Base-by-base conservation (phyloP, 2,113 vertebrate species). In the Alosa alosa region DNA sequence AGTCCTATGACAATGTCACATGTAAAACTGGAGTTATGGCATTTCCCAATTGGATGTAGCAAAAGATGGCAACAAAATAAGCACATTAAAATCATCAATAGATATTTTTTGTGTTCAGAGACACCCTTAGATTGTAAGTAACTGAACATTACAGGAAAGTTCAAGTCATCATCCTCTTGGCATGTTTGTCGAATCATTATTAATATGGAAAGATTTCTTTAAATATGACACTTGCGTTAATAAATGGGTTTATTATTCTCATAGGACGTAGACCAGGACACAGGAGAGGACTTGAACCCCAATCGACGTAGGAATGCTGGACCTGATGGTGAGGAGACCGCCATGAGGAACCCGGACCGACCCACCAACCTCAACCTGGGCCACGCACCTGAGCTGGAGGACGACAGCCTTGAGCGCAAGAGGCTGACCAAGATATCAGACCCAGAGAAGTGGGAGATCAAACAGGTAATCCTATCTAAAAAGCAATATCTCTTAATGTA, bases 381-480 rank as follows among this genome's bases (percentile, higher is more conserved):
- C 90, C 97, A 92, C 0, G 96, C 96, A 7, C 98, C 97, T 0
- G 98, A 99, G 90, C 93, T 99, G 86, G 98, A 99, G 92, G 98
- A 99, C 0, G 98, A 99, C 91, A 97, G 97, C 0, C 92, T 99
- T 68, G 98, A 99, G 50, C 93, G 98, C 64, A 99, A 99, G 86
- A 97, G 98, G 88, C 98, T 99, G 81, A 99, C 98, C 2, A 97
- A 99, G 0, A 99, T 99, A 83, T 99, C 98, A 1, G 98, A 99
- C 92, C 97, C 97, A 0, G 98, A 99, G 92, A 99, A 99, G 81
- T 99, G 98, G 98, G 98, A 99, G 88, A 99, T 99, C 81, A 99
- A 99, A 88, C 98, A 99, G 96, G 98, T 99, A 4, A 1, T 88
- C 2, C 11, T 13, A 36, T 68, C n/a, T 25, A 10, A 17, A 81